Conservation (phyloP, 2,113 vertebrate species). For the Lophius piscatorius region DNA sequence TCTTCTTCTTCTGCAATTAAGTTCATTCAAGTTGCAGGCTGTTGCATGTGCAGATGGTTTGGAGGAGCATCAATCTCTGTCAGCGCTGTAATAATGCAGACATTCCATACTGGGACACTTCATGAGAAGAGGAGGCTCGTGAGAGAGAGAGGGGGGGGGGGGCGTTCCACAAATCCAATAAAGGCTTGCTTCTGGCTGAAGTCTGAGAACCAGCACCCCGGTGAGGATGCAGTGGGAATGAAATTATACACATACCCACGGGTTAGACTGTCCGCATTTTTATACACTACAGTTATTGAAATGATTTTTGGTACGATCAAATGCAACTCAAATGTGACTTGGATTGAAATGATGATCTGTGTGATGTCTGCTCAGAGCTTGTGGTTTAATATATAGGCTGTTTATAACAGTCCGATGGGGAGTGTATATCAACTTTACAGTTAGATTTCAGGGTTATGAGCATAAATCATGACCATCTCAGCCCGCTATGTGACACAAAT, state of each 20-base stretch:
- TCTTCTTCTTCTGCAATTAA: slow-evolving; percentile 49
- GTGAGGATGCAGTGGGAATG: slow-evolving; percentile 77
- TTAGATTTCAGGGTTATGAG: not conserved
- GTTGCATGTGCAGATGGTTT: slow-evolving; percentile 72
- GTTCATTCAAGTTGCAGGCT: slow-evolving; percentile 52
- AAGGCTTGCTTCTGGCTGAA: slow-evolving; percentile 69
- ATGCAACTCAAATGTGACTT: slow-evolving; percentile 58
- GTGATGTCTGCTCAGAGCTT: slow-evolving; percentile 23
- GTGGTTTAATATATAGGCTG: not conserved
- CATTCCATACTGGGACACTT: slow-evolving; percentile 76
- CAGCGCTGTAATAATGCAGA: slow-evolving; percentile 77
- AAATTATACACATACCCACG: slow-evolving; percentile 72
- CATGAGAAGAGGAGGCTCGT: slow-evolving; percentile 58
- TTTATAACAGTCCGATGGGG: not conserved
- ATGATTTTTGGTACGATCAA: slow-evolving; percentile 54
- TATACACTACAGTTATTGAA: slow-evolving; percentile 66
- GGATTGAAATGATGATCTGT: slow-evolving; percentile 52
- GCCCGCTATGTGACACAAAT: slow-evolving; percentile 22
- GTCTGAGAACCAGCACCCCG: slow-evolving; percentile 74
- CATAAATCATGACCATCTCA: slow-evolving; percentile 13
- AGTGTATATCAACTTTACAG: not conserved
- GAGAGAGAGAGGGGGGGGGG: slow-evolving; percentile 57
- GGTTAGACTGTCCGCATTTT: slow-evolving; percentile 74
- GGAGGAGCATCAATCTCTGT: slow-evolving; percentile 78
- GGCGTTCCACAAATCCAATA: slow-evolving; percentile 78